Base-by-base conservation (phyloP, 2,797 vertebrate species). In the Perodicticus potto region DNA sequence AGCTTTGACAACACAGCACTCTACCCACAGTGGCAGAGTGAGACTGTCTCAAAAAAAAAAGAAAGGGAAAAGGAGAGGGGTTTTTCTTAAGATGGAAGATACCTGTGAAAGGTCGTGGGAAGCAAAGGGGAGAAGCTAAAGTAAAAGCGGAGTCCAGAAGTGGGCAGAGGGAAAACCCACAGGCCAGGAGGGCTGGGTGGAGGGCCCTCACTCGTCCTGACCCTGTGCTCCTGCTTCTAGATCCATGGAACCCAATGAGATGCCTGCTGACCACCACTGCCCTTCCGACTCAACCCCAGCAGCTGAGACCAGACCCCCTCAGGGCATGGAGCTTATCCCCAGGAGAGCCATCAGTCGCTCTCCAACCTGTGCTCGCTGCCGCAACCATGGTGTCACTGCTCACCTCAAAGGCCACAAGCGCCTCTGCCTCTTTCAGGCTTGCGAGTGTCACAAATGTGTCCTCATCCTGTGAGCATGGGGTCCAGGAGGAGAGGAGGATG, bases 371-470 rank as follows among this genome's bases (percentile, higher is more conserved):
- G 97, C 98, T 87, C 98, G 97, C 95, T 98, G 98, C 92, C 98
- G 98, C 27, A 98, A 98, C 89, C 98, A 98, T 0, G 98, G 98
- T 0, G 49, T 98, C 87, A 95, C 91, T 7, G 97, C 97, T 80
- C 94, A 95, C 13, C 91, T 98, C 86, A 98, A 98, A 86, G 98
- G 98, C 69, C 98, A 98, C 97, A 98, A 98, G 96, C 97, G 97
- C 63, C 88, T 94, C 40, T 98, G 98, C 87, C 97, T 97, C 84
- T 98, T 98, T 73, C 97, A 98, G 97, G 89, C 96, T 74, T 98
- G 98, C 91, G 96, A 98, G 89, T 98, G 98, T 80, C 93, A 96
- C 87, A 98, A 98, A 72, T 98, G 98, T 83, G 95, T 98, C 89
- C 98, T 98, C 63, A 97, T 98, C 93, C 91, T 98, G 98, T 98